These are phyloP conservation scores for Petromus typicus DNA, from an alignment of 2,113 vertebrate species.

Conservation along the genomic window DNA sequence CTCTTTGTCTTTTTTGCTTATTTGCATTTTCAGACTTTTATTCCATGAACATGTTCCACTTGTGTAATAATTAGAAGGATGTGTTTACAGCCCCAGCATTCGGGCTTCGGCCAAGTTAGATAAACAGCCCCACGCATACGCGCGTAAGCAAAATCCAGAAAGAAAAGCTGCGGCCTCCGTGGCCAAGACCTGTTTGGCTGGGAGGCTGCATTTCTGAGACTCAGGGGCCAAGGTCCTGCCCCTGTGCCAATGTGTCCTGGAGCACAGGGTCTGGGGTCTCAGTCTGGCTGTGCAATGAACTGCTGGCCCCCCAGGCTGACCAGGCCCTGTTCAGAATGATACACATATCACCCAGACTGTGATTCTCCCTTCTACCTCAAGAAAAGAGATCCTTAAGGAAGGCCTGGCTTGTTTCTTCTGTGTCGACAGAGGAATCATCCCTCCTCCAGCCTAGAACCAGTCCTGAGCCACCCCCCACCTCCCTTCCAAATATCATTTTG, in stretches of 20 bases:
- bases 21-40: slow-evolving; percentile 57
- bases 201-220: neutral
- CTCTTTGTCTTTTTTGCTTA: neutral
- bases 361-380: neutral
- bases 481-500: neutral
- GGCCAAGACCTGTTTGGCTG: neutral
- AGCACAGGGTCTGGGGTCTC: neutral
- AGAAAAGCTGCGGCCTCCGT: neutral
- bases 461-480: neutral
- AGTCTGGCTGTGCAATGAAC: neutral
- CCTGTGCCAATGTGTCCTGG: neutral
- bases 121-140: slow-evolving; percentile 43
- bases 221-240: neutral
- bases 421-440: neutral
- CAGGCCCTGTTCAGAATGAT: neutral
- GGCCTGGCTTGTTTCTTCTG: neutral
- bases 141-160: neutral
- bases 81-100: slow-evolving; percentile 47
- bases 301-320: neutral
- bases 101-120: slow-evolving; percentile 64
- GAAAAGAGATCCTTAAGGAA: no score
- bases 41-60: neutral
- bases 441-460: neutral
- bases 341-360: accelerated
- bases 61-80: slow-evolving; percentile 62